Conservation (phyloP, 2,888 invertebrate genomes). For the Folsomia manolachei region DNA sequence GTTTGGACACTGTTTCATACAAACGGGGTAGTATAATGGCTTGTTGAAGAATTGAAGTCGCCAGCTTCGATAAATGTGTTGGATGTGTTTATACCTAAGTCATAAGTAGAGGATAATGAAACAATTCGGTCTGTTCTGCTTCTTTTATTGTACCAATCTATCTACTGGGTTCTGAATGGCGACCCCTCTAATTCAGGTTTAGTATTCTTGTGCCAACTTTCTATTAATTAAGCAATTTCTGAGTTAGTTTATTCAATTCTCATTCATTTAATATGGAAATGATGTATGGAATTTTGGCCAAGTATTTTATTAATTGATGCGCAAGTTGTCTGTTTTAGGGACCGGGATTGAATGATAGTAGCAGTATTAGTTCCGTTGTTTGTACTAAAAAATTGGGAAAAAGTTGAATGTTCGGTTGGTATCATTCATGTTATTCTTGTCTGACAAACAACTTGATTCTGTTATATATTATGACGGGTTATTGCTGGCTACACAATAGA, state of each 20-base stretch:
- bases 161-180: too few relatives aligned
- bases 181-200: slow-evolving; percentile 16
- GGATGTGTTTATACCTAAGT: too few relatives aligned
- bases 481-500: not conserved
- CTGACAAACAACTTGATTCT: not conserved
- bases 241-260: not conserved
- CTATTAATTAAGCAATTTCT: not conserved
- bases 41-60: too few relatives aligned
- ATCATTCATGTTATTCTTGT: not conserved
- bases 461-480: slow-evolving; percentile 11
- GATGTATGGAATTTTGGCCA: too few relatives aligned
- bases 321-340: too few relatives aligned
- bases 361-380: not conserved
- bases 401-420: not conserved
- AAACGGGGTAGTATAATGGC: too few relatives aligned
- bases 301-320: too few relatives aligned
- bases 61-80: too few relatives aligned
- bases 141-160: too few relatives aligned
- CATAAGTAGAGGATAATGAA: too few relatives aligned
- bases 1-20: not conserved
- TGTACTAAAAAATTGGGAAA: not conserved
- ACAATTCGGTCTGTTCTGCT: too few relatives aligned
- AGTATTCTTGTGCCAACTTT: not conserved
- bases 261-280: not conserved
- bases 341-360: too few relatives aligned